These are phyloP conservation scores for Bujurquina vittata DNA, from an alignment of 2,113 vertebrate genomes.

Conservation along the genomic window DNA sequence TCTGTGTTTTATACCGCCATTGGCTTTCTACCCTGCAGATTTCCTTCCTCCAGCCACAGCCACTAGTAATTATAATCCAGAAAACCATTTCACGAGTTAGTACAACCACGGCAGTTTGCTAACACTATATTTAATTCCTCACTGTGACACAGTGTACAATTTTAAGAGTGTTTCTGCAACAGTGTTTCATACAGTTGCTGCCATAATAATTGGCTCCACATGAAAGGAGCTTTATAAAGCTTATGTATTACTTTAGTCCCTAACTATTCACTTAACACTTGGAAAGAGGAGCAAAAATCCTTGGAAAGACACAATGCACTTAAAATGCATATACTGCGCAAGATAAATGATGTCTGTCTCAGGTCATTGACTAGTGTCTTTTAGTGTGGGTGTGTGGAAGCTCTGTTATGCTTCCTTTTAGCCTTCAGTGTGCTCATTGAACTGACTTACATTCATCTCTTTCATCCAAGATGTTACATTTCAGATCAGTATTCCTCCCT, in stretches of 20 bases:
- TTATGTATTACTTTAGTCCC: background rate
- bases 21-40: conserved; percentile 28
- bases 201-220: conserved; percentile 32
- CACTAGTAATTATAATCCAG: conserved; percentile 49
- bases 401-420: background rate
- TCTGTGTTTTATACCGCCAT: conserved; percentile 26
- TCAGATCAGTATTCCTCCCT: background rate
- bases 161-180: conserved; percentile 29
- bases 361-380: conserved; percentile 30
- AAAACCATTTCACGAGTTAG: conserved; percentile 35
- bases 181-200: conserved; percentile 24
- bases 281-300: conserved; percentile 4
- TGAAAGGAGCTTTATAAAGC: conserved; percentile 35
- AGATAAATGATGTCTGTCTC: conserved; percentile 26
- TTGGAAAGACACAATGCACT: conserved; percentile 2
- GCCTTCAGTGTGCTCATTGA: background rate
- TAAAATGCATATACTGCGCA: background rate
- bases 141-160: conserved; percentile 17
- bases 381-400: conserved; percentile 24
- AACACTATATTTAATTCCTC: conserved; percentile 41
- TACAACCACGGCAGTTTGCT: conserved; percentile 25
- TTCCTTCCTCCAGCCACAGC: conserved; percentile 16
- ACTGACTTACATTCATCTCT: background rate
- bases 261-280: conserved; percentile 12
- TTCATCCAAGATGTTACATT: background rate